A percentile compares a stretch with the other conserved stretches of the same genome.
Conservation (phyloP, 2,888 invertebrate genomes). For the Liodrosophila aerea region DNA sequence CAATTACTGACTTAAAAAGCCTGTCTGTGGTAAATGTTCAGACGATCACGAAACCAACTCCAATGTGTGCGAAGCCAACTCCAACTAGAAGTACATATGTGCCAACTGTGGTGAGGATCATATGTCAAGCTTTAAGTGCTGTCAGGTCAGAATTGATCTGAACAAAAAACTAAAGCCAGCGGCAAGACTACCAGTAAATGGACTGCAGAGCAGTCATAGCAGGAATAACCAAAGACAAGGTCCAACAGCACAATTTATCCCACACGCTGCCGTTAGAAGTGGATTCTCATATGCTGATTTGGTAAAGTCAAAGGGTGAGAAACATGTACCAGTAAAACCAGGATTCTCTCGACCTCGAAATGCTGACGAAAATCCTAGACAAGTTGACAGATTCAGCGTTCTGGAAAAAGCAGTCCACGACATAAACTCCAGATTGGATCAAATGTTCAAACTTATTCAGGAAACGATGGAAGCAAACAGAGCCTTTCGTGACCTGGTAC, state of each 20-base stretch:
- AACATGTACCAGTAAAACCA: not conserved
- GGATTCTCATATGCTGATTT: conserved; percentile 7
- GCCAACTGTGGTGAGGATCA: conserved; percentile 8
- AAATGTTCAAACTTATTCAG: conserved; percentile 15
- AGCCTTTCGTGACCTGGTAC: conserved; percentile 12
- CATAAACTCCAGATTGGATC: conserved; percentile 8
- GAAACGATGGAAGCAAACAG: conserved; percentile 9
- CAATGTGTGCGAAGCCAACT: not conserved
- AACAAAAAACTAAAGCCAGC: conserved; percentile 6
- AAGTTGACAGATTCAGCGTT: too few relatives aligned
- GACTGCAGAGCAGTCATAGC: not conserved
- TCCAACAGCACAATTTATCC: conserved; percentile 1
- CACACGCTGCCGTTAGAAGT: conserved; percentile 2
- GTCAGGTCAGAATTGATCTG: conserved; percentile 1
- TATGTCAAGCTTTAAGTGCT: conserved; percentile 1
- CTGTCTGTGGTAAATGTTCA: conserved; percentile 14
- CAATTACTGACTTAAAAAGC: conserved; percentile 15
- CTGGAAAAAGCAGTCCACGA: conserved; percentile 6
- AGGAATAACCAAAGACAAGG: not conserved
- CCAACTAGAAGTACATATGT: not conserved
- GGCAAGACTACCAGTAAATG: conserved; percentile 2
- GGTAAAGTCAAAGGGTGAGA: not conserved
- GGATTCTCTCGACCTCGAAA: not conserved
- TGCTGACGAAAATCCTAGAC: not conserved
- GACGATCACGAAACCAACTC: conserved; percentile 5